These are phyloP conservation scores for Brienomyrus brachyistius DNA, from an alignment of 2,113 vertebrate genomes.

Conservation along the genomic window DNA sequence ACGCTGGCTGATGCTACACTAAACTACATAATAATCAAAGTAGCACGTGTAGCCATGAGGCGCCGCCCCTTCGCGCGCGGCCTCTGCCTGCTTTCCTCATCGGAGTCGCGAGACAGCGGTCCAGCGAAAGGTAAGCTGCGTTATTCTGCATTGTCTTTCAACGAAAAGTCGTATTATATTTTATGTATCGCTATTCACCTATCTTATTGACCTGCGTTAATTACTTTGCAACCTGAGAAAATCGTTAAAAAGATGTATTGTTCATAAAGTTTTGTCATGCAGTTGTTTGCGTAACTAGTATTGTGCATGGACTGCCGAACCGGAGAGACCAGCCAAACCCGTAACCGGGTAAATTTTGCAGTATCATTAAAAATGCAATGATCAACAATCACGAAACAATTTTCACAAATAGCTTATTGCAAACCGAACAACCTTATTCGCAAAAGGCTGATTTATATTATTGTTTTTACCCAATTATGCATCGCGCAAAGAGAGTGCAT, in stretches of 20 bases:
- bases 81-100: not conserved
- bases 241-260: not conserved
- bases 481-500: not conserved
- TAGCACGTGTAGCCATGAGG: not conserved
- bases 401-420: not conserved
- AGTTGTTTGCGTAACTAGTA: not conserved
- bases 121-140: not conserved
- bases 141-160: not conserved
- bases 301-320: not conserved
- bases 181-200: not conserved
- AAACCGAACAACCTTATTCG: not conserved
- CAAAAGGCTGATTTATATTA: not conserved
- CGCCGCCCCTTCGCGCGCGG: not conserved
- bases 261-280: not conserved
- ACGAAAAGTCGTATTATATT: not conserved
- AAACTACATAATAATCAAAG: not conserved
- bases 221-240: not conserved
- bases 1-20: no score
- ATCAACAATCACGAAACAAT: not conserved
- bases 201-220: not conserved
- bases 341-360: not conserved
- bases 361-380: not conserved
- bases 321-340: not conserved
- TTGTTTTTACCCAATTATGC: not conserved
- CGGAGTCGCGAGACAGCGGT: not conserved